Percentiles rank a stretch among this genome's conserved stretches.
These are phyloP conservation scores for Strigamia transsilvanica DNA, from an alignment of 2,888 invertebrate species.

Conservation along the genomic window DNA sequence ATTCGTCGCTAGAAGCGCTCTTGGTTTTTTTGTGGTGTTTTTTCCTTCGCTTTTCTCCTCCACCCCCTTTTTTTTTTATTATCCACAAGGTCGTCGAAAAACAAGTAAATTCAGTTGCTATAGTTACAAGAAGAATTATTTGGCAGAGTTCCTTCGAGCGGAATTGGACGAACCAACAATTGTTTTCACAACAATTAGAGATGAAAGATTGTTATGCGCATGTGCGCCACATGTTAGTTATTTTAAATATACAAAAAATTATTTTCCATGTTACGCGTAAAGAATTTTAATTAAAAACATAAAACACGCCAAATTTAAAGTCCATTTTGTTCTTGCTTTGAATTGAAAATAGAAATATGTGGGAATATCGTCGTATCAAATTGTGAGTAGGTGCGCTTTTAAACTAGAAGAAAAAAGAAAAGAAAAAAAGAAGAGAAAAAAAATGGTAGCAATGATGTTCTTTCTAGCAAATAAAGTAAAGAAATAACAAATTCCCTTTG, in stretches of 20 bases:
- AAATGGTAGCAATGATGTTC: background rate
- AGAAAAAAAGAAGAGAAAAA: too few species aligned
- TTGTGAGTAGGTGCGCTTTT: background rate
- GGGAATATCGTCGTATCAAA: too few species aligned
- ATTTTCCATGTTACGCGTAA: background rate
- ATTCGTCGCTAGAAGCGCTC: conserved; percentile 38
- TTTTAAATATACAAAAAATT: background rate
- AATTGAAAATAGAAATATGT: too few species aligned
- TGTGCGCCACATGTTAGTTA: conserved; percentile 4
- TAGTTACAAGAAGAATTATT: conserved; percentile 31
- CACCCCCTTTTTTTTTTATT: background rate
- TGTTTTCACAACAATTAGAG: conserved; percentile 39
- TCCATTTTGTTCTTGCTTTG: background rate
- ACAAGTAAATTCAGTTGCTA: conserved; percentile 42
- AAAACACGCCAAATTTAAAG: background rate
- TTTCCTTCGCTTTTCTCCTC: background rate
- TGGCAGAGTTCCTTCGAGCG: conserved; percentile 47
- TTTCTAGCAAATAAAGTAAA: background rate
- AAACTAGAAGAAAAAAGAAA: background rate
- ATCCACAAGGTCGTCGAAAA: conserved; percentile 43
- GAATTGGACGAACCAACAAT: conserved; percentile 49
- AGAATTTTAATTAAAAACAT: conserved; percentile 33
- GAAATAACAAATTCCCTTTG: conserved; percentile 11
- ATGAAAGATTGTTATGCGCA: conserved; percentile 11
- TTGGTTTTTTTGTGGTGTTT: background rate